A percentile compares a stretch with the other conserved stretches of the same genome.
phyloP scores from a whole-genome alignment of 2,888 invertebrate genomes.

The Charanyca ferruginea region DNA sequence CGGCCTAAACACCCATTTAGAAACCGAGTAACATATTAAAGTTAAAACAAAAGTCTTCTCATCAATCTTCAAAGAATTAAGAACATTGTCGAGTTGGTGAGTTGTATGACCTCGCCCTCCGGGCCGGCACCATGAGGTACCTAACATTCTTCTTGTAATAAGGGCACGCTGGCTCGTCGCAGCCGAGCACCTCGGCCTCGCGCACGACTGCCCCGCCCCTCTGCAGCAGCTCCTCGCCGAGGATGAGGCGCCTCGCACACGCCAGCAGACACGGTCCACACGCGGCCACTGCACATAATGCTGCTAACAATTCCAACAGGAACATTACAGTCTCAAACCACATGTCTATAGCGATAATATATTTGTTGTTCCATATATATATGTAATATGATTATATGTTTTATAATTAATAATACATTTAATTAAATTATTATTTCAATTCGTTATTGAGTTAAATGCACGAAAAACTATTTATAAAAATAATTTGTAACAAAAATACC shows the following conservation, averaged over 20 bases:
- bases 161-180: conserved; percentile 87
- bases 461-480: conserved; percentile 42
- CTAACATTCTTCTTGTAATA: conserved; percentile 86
- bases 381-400: conserved; percentile 24
- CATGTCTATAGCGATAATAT: conserved; percentile 61
- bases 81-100: conserved; percentile 75
- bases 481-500: conserved; percentile 50
- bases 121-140: conserved; percentile 84
- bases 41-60: conserved; percentile 58
- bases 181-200: conserved; percentile 83
- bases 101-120: conserved; percentile 74
- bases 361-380: conserved; percentile 49
- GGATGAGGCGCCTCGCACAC: conserved; percentile 79
- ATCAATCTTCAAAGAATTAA: conserved; percentile 42
- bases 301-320: conserved; percentile 82
- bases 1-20: neutral
- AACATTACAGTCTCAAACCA: conserved; percentile 84
- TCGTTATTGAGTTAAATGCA: conserved; percentile 6
- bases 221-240: conserved; percentile 82
- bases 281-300: conserved; percentile 84
- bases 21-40: conserved; percentile 23
- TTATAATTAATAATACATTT: conserved; percentile 11
- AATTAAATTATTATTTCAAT: conserved; percentile 22
- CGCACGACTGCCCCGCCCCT: conserved; percentile 70
- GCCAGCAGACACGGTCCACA: conserved; percentile 86